Conservation (phyloP, 2,797 vertebrate genomes). For the Arrhamphus sclerolepis region DNA sequence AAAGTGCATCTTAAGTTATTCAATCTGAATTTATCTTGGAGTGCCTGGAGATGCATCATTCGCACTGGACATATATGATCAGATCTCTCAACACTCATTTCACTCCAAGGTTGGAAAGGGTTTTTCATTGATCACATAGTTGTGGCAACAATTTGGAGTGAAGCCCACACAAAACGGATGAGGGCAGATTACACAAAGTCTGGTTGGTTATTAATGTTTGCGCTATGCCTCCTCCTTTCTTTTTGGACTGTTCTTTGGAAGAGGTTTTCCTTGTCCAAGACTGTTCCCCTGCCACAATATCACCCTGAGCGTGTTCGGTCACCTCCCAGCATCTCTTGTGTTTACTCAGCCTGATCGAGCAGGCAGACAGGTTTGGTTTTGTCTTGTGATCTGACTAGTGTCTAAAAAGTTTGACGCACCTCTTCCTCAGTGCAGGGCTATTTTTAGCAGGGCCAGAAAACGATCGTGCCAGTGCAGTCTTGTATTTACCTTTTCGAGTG, state of each 20-base stretch:
- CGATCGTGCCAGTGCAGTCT: slow-evolving; percentile 10
- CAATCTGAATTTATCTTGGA: too few species aligned
- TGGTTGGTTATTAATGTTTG: too few species aligned
- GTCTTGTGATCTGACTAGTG: slow-evolving; percentile 55
- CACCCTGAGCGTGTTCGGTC: slow-evolving; percentile 58
- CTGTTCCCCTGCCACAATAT: slow-evolving; percentile 6
- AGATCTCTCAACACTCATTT: too few species aligned
- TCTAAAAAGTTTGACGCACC: slow-evolving; percentile 50
- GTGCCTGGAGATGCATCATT: too few species aligned
- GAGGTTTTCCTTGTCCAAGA: not conserved
- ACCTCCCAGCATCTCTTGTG: slow-evolving; percentile 50
- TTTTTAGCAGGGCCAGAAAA: slow-evolving; percentile 36
- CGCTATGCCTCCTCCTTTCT: not conserved
- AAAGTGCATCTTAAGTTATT: too few species aligned
- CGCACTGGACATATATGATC: too few species aligned
- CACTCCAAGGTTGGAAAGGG: too few species aligned
- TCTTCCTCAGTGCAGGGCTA: slow-evolving; percentile 26
- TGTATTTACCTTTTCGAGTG: slow-evolving; percentile 38
- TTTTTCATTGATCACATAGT: too few species aligned
- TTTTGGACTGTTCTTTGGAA: not conserved
- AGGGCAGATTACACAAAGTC: too few species aligned
- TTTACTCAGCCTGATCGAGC: slow-evolving; percentile 58
- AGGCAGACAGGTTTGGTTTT: slow-evolving; percentile 55
- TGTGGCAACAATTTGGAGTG: too few species aligned
- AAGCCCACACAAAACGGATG: too few species aligned